phyloP scores from a whole-genome alignment of 2,797 vertebrate genomes.

The Glyptemys insculpta region DNA sequence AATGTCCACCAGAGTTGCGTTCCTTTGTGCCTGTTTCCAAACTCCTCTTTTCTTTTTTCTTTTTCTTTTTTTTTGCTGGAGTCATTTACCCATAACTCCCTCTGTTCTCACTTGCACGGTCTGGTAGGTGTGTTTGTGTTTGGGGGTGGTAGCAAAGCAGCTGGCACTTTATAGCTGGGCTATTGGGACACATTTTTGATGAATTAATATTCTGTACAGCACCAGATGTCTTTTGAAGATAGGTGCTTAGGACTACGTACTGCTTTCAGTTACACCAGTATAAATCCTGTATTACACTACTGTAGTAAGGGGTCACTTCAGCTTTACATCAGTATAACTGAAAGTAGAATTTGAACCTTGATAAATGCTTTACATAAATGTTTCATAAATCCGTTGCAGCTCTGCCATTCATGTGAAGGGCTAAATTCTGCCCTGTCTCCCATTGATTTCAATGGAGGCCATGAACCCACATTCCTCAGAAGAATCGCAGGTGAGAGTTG shows the following conservation, averaged over 20 bases:
- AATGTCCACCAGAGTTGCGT: neutral
- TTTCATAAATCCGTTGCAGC: neutral
- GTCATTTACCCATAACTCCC: neutral
- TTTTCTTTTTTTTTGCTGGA: rapidly evolving
- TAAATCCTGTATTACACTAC: conserved; percentile 13
- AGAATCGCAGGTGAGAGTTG: neutral
- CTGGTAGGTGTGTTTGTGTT: neutral
- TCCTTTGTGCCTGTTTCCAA: neutral
- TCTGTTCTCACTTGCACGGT: neutral
- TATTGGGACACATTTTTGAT: neutral
- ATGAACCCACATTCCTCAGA: neutral
- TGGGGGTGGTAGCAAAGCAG: neutral
- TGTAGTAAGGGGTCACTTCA: neutral
- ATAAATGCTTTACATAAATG: conserved; percentile 15
- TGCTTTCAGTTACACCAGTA: neutral
- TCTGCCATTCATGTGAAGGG: neutral
- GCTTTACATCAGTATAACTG: neutral
- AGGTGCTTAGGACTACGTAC: neutral
- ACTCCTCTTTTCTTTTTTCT: neutral
- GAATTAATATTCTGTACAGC: neutral
- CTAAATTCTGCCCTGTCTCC: neutral
- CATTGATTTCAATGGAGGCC: neutral
- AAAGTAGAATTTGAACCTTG: neutral
- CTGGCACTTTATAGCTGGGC: neutral
- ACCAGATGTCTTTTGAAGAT: neutral